Percentiles rank a stretch among this genome's conserved stretches.
phyloP scores from a whole-genome alignment of 2,888 invertebrate genomes.

The Nomada lathburiana region DNA sequence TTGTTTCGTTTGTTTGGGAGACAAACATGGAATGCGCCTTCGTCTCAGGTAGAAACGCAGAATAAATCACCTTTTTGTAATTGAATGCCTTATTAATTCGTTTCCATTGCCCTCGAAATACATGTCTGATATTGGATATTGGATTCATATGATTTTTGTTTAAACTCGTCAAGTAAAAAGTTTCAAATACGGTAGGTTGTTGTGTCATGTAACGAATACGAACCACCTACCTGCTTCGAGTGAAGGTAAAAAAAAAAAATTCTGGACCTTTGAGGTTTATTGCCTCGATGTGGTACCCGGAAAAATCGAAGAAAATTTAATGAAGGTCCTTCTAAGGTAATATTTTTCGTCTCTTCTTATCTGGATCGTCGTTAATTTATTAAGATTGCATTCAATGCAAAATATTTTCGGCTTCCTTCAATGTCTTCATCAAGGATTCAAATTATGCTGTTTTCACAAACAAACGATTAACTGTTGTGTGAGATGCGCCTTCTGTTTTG shows the following conservation, averaged over 20 bases:
- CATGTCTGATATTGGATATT: no score
- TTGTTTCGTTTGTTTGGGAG: not conserved
- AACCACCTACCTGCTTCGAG: no score
- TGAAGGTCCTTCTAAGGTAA: no score
- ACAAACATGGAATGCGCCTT: not conserved
- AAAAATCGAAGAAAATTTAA: no score
- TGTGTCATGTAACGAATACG: no score
- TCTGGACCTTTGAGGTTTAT: no score
- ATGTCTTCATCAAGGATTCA: not conserved
- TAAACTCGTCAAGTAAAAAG: not conserved
- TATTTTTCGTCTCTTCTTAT: no score
- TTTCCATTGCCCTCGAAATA: not conserved
- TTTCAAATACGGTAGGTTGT: not conserved
- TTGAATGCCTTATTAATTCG: not conserved
- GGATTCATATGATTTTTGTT: not conserved
- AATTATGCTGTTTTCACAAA: constrained; percentile 7
- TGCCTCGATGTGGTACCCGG: no score
- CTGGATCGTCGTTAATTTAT: no score
- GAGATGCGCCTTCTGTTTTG: not conserved
- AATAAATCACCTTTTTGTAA: not conserved
- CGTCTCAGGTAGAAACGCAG: not conserved
- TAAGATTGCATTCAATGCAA: no score
- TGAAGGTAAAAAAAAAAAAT: no score
- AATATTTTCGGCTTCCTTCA: not conserved
- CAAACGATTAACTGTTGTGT: not conserved